Conservation (phyloP, 2,888 invertebrate species). For the Sarcophaga variegata region DNA sequence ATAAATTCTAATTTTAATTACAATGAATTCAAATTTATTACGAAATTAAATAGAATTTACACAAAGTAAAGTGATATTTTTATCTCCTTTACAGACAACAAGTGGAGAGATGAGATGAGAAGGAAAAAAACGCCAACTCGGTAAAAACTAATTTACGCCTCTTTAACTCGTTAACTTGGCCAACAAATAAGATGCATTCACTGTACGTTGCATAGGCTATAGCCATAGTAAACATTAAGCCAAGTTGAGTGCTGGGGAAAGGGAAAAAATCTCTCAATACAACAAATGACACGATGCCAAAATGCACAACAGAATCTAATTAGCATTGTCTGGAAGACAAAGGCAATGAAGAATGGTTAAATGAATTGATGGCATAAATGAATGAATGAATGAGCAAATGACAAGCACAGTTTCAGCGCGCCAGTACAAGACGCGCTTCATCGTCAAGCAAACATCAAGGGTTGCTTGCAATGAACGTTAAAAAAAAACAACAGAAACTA, state of each 20-base stretch:
- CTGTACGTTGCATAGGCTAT: background rate
- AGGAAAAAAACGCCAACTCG: constrained; percentile 11
- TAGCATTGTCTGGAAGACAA: constrained; percentile 74
- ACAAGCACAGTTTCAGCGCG: constrained; percentile 49
- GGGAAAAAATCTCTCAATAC: constrained; percentile 53
- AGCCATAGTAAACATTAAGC: background rate
- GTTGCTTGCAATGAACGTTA: constrained; percentile 53
- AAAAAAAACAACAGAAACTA: constrained; percentile 22
- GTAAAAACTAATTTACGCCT: constrained; percentile 75
- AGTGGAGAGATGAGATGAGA: no score
- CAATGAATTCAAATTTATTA: constrained; percentile 2
- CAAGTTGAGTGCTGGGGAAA: constrained; percentile 26
- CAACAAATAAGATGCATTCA: constrained; percentile 74
- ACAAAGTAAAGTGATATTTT: background rate
- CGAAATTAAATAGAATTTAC: constrained; percentile 4
- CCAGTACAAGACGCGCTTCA: background rate
- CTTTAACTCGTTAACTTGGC: constrained; percentile 77
- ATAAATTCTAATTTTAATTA: constrained; percentile 28
- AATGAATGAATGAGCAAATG: constrained; percentile 54
- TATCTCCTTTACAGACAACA: background rate
- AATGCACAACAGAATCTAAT: constrained; percentile 73
- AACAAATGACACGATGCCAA: constrained; percentile 72
- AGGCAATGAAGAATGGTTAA: constrained; percentile 65
- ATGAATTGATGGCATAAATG: constrained; percentile 46
- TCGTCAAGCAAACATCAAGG: constrained; percentile 34